Conservation (phyloP, 2,888 invertebrate genomes). For the Ornithoptera alexandrae region DNA sequence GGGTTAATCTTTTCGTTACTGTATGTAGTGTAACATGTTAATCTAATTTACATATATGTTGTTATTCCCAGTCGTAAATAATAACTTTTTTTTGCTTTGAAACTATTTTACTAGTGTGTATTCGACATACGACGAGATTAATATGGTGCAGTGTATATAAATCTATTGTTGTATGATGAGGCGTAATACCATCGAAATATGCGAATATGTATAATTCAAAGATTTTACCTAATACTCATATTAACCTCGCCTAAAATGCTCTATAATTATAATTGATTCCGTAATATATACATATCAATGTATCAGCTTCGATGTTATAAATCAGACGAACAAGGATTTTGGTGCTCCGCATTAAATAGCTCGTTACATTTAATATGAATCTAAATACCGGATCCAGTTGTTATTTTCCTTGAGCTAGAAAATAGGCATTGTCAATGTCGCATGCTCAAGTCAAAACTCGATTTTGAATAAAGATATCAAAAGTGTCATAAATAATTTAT, state of each 20-base stretch:
- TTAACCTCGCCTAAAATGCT: background rate
- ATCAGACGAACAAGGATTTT: conserved; percentile 17
- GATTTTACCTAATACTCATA: background rate
- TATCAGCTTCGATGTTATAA: conserved; percentile 5
- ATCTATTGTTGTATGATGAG: no score
- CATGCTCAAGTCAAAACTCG: conserved; percentile 4
- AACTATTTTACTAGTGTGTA: no score
- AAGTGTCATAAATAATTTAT: conserved; percentile 2
- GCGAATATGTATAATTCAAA: no score
- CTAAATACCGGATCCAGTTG: conserved; percentile 21
- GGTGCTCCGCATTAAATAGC: conserved; percentile 3
- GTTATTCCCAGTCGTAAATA: no score
- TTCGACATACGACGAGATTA: no score
- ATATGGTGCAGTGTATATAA: no score
- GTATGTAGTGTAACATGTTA: background rate
- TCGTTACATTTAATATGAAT: conserved; percentile 16
- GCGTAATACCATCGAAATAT: no score
- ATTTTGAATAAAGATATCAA: background rate
- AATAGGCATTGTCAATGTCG: conserved; percentile 17
- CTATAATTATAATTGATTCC: background rate
- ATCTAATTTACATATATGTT: conserved; percentile 8
- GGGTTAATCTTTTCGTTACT: conserved; percentile 4
- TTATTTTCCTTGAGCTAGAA: conserved; percentile 24
- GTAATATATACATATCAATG: background rate
- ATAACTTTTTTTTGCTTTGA: no score